These are phyloP conservation scores for Misgurnus anguillicaudatus DNA, from an alignment of 2,113 vertebrate genomes.

Conservation along the genomic window DNA sequence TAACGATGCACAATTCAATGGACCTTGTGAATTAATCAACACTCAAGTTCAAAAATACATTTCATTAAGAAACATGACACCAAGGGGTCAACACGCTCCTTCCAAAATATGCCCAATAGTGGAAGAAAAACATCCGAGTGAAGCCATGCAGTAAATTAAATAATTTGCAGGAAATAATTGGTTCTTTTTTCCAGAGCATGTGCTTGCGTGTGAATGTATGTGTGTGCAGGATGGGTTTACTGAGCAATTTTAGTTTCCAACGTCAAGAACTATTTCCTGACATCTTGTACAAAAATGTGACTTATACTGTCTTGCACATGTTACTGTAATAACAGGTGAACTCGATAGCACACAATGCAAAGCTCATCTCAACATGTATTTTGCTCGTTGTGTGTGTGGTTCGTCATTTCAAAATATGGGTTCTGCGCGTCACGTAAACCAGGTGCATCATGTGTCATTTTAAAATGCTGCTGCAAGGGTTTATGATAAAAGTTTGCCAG, in stretches of 20 bases:
- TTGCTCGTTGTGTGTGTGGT: too few species aligned
- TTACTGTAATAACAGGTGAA: not conserved
- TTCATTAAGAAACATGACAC: constrained; percentile 39
- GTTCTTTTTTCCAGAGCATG: constrained; percentile 11
- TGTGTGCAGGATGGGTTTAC: not conserved
- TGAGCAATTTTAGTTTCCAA: not conserved
- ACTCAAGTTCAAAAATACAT: constrained; percentile 30
- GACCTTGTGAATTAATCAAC: constrained; percentile 21
- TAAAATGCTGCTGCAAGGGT: too few species aligned
- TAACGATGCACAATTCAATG: constrained; percentile 16
- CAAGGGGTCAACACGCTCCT: constrained; percentile 36
- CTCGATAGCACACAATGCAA: not conserved
- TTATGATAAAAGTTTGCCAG: too few species aligned
- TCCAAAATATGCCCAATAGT: constrained; percentile 29
- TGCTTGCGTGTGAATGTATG: constrained; percentile 18
- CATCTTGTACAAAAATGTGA: not conserved
- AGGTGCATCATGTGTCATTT: too few species aligned
- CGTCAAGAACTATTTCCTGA: not conserved
- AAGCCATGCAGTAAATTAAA: constrained; percentile 56
- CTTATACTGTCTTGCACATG: not conserved
- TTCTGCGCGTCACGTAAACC: too few species aligned
- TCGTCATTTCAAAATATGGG: too few species aligned
- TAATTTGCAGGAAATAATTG: constrained; percentile 53
- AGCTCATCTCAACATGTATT: too few species aligned
- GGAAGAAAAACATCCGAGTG: constrained; percentile 16